These are phyloP conservation scores for Coleophora flavipennella DNA, from an alignment of 2,888 invertebrate species.

Conservation along the genomic window DNA sequence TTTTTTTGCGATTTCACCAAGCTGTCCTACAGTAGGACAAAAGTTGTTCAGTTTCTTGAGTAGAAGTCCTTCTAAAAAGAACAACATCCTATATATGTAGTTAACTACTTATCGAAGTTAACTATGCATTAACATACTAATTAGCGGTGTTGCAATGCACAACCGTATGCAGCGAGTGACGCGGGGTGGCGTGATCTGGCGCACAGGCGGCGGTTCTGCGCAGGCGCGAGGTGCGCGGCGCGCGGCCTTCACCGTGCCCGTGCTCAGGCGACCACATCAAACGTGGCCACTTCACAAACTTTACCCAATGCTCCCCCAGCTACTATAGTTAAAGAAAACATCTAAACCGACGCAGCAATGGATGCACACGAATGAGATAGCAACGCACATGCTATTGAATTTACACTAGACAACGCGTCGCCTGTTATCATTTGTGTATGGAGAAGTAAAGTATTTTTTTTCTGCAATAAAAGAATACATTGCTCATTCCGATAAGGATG, in stretches of 20 bases:
- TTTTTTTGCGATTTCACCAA: too few species aligned
- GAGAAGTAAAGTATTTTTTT: conserved; percentile 1
- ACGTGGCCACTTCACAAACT: neutral
- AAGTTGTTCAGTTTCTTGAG: too few species aligned
- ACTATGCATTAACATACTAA: conserved; percentile 13
- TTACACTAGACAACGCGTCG: conserved; percentile 6
- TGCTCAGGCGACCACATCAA: neutral
- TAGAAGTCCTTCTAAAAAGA: too few species aligned
- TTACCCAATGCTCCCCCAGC: conserved; percentile 5
- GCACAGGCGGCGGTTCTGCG: too few species aligned
- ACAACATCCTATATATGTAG: too few species aligned
- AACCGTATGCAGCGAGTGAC: conserved; percentile 19
- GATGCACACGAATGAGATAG: neutral
- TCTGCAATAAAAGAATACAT: neutral
- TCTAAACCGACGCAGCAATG: neutral
- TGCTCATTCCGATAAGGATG: too few species aligned
- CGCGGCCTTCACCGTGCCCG: conserved; percentile 12
- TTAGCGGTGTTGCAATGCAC: conserved; percentile 17
- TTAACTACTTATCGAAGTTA: too few species aligned
- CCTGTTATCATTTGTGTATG: conserved; percentile 11
- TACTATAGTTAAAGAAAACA: neutral
- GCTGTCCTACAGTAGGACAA: too few species aligned
- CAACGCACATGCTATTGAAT: neutral
- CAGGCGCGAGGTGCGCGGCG: too few species aligned
- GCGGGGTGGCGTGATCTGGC: conserved; percentile 35